Percentiles rank a stretch among this genome's conserved stretches.
These are phyloP conservation scores for Drosophila setifemur DNA, from an alignment of 1,140 invertebrate species.

Conservation along the genomic window DNA sequence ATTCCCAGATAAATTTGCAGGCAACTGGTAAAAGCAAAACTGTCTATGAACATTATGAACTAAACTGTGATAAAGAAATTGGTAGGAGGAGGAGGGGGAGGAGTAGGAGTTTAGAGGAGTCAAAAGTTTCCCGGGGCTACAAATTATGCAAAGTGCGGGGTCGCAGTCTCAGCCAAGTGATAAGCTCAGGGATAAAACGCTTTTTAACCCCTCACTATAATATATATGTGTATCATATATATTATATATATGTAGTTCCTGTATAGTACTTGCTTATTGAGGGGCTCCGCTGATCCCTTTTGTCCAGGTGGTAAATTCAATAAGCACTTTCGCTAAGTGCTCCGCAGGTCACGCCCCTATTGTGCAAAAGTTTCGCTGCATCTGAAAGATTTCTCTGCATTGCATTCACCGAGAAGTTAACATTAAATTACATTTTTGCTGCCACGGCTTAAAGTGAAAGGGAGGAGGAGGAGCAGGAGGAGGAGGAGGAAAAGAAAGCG, in stretches of 20 bases:
- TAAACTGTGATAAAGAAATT: slow-evolving; percentile 13
- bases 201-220: neutral
- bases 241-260: neutral
- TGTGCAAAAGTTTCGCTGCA: slow-evolving; percentile 28
- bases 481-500: neutral
- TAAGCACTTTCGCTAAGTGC: slow-evolving; percentile 42
- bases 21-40: slow-evolving; percentile 25
- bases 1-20: slow-evolving; percentile 40
- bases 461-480: too few species aligned
- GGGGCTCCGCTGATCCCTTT: neutral
- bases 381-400: slow-evolving; percentile 19
- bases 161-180: slow-evolving; percentile 17
- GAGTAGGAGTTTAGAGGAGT: slow-evolving; percentile 5
- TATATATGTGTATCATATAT: neutral
- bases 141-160: slow-evolving; percentile 66
- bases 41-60: slow-evolving; percentile 27
- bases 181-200: slow-evolving; percentile 25
- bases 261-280: slow-evolving; percentile 7
- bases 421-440: slow-evolving; percentile 61
- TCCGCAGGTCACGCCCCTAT: slow-evolving; percentile 23
- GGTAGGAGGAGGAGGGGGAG: too few species aligned
- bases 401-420: slow-evolving; percentile 21
- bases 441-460: slow-evolving; percentile 14
- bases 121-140: slow-evolving; percentile 45
- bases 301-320: slow-evolving; percentile 37